Percentiles rank a stretch among this genome's conserved stretches.
phyloP scores from a whole-genome alignment of 2,888 invertebrate genomes.

The Psococerastis gibbosa region DNA sequence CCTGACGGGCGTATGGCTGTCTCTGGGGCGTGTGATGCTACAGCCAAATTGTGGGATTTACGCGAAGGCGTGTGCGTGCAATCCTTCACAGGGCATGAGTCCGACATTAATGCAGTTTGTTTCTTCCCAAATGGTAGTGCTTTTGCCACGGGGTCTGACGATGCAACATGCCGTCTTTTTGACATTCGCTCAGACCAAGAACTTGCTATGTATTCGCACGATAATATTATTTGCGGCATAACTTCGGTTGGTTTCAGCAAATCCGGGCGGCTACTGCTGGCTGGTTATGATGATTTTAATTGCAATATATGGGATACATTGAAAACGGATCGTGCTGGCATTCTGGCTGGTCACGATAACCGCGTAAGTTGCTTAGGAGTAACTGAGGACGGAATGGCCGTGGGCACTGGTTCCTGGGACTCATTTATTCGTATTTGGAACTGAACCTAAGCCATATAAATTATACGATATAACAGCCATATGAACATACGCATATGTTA shows the following conservation, averaged over 20 bases:
- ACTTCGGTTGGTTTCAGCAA: slow-evolving; percentile 98
- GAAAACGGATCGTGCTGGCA: slow-evolving; percentile 98
- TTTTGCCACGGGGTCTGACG: slow-evolving; percentile 99
- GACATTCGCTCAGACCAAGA: slow-evolving; percentile 99
- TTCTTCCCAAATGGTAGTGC: slow-evolving; percentile 98
- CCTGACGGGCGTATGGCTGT: slow-evolving; percentile 99
- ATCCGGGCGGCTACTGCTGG: slow-evolving; percentile 86
- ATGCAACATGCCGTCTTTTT: slow-evolving; percentile 98
- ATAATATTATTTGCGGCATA: slow-evolving; percentile 99
- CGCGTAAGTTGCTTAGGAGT: slow-evolving; percentile 99
- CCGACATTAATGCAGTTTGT: slow-evolving; percentile 99
- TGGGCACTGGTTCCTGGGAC: slow-evolving; percentile 99
- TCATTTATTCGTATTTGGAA: slow-evolving; percentile 99
- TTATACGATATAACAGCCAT: too few species aligned
- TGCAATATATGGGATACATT: slow-evolving; percentile 99
- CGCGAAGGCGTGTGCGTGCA: slow-evolving; percentile 99
- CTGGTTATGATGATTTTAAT: slow-evolving; percentile 99
- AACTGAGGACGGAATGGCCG: slow-evolving; percentile 99
- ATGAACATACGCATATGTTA: too few species aligned
- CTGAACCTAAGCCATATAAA: too few species aligned
- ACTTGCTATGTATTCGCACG: slow-evolving; percentile 99
- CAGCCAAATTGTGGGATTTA: slow-evolving; percentile 99
- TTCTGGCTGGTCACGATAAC: slow-evolving; percentile 98
- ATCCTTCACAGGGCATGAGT: slow-evolving; percentile 99
- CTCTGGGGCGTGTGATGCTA: slow-evolving; percentile 98